phyloP scores from a whole-genome alignment of 2,113 vertebrate genomes.

The Delphinus delphis region DNA sequence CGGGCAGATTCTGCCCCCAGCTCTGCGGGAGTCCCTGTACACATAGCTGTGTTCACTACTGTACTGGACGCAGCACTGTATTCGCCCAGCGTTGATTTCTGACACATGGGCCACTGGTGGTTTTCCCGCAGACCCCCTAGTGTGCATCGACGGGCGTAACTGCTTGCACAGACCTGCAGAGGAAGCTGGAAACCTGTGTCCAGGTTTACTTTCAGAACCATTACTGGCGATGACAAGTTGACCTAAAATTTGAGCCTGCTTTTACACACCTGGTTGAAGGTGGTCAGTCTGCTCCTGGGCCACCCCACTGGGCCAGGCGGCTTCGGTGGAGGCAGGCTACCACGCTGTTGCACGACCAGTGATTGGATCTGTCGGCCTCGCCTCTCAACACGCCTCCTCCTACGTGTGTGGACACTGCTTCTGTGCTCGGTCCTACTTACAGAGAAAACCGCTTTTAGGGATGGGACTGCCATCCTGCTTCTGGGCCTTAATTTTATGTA shows the following conservation, averaged over 20 bases:
- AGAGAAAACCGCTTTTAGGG: not conserved
- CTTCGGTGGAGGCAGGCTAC: no score
- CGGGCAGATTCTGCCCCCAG: not conserved
- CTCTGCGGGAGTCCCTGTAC: not conserved
- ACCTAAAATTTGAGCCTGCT: no score
- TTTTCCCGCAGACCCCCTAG: not conserved
- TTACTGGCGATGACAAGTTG: fast-evolving
- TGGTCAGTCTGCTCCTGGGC: no score
- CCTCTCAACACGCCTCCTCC: not conserved
- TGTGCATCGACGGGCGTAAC: fast-evolving
- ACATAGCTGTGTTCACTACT: no score
- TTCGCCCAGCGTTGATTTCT: no score
- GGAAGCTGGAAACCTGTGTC: no score
- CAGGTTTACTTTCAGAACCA: not conserved
- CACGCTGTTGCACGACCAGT: fast-evolving
- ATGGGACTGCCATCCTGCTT: not conserved
- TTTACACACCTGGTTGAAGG: not conserved
- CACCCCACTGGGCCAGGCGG: not conserved
- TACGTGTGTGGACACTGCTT: not conserved
- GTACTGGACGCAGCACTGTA: no score
- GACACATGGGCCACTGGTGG: fast-evolving
- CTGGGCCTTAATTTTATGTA: not conserved
- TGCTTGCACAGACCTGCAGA: not conserved
- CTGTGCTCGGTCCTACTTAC: not conserved
- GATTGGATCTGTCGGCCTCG: not conserved